Evolutionary conservation across 2,888 invertebrate species (phyloP), one percentile per base, ranked within the genome.

Genomic region (Dichetophora obliterata): DNA sequence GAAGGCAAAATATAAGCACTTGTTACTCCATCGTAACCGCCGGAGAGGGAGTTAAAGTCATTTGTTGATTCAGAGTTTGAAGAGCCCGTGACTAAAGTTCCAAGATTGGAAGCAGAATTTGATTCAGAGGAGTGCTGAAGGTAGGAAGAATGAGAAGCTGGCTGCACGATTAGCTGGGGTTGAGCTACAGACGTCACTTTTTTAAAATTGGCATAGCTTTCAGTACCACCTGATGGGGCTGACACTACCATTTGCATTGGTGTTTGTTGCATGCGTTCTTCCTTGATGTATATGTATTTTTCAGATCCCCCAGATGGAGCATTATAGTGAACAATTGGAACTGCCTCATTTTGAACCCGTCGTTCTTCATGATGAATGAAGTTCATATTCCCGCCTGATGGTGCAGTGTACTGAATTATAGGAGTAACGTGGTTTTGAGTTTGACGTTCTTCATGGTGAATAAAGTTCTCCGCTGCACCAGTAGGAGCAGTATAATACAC

Each of bases 401-500:
- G 78, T 8, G 77, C 75, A 1, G 81, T 69, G 74, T 79, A 72
- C 16, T 77, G 77, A 59, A 80, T 77, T 31, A 84, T 68, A 27
- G 85, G 84, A 8, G 82, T 80, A 9, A 82, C 80, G 63, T 85
- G 83, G 6, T 75, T 82, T 74, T 83, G 81, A 8, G 81, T 75
- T n/a, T 81, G 80, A 66, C 82, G 81, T 75, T 84, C 83, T 71
- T 83, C 82, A 19, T 82, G 83, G 22, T 80, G 84, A 24, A 79
- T 74, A 57, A 81, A 83, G 11, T 82, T 83, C 78, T 84, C 84
- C 1, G 83, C 81, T 31, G 82, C 82, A 63, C 80, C 81, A 9
- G 77, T 65, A 24, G 84, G 81, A 19, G 80, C 80, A 5, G 80
- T 77, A n/a, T 81, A 81, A 1, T 80, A 78, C 2, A 81, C 24